Percentiles rank a stretch among this genome's conserved stretches.
phyloP scores from a whole-genome alignment of 2,797 vertebrate species.

The Anguilla pacifica region DNA sequence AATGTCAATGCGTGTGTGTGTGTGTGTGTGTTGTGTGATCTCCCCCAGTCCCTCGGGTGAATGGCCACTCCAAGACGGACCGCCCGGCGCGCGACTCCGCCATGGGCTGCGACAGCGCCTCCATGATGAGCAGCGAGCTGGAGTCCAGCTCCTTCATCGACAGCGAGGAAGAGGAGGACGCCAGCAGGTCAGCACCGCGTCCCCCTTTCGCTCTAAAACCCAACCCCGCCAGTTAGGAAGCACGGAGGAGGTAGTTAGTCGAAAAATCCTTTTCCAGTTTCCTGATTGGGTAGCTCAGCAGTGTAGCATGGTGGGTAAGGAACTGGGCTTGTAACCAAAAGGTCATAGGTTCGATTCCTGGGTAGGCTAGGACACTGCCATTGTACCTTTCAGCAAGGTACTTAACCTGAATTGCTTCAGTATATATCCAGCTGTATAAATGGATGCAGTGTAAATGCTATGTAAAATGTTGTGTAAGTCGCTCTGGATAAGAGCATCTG shows the following conservation, averaged over 20 bases:
- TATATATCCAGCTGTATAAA: no score
- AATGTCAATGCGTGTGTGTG: neutral
- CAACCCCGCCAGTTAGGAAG: neutral
- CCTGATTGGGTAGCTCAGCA: neutral
- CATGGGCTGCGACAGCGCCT: conserved; percentile 88
- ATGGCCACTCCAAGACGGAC: conserved; percentile 89
- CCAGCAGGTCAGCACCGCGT: conserved; percentile 80
- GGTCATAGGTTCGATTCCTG: no score
- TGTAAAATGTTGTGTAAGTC: no score
- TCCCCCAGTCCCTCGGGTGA: conserved; percentile 83
- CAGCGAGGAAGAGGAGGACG: conserved; percentile 92
- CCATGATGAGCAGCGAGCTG: conserved; percentile 93
- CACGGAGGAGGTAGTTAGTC: neutral
- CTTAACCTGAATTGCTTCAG: no score
- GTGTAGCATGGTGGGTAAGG: no score
- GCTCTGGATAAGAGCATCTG: no score
- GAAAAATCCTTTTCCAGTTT: neutral
- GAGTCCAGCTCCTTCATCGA: conserved; percentile 97
- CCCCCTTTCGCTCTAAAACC: neutral
- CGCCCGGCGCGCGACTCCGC: conserved; percentile 82
- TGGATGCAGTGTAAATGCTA: no score
- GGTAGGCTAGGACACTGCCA: no score
- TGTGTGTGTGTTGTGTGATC: conserved; percentile 22
- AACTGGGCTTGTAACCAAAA: no score
- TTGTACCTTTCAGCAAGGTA: no score